Evolutionary conservation across 2,113 vertebrate genomes (phyloP).

Genomic region (Alethe diademata): DNA sequence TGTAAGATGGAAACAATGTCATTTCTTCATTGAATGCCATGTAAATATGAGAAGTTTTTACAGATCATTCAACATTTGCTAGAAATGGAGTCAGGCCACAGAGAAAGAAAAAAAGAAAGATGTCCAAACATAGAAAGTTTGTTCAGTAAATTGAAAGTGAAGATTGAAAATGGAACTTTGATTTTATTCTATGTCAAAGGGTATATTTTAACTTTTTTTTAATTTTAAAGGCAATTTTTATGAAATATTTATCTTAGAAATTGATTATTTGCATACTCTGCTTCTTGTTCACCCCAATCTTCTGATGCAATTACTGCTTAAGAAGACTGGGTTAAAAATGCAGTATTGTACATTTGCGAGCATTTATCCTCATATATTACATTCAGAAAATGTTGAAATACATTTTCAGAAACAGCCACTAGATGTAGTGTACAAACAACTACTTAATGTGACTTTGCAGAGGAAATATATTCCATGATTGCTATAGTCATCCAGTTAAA

Average conservation of each 20-base stretch:
- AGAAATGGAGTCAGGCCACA: not conserved
- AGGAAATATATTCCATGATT: not conserved
- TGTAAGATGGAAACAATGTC: not conserved
- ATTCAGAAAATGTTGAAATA: not conserved
- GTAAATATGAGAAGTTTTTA: conserved; percentile 43
- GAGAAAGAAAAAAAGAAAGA: not conserved
- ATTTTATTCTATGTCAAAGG: conserved; percentile 27
- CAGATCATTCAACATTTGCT: conserved; percentile 22
- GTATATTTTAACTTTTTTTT: not conserved
- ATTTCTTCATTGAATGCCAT: conserved; percentile 1
- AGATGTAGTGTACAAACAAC: not conserved
- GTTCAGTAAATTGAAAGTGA: conserved; percentile 63
- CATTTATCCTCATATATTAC: not conserved
- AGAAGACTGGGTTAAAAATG: not conserved
- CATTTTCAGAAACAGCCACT: not conserved
- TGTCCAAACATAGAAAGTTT: conserved; percentile 53
- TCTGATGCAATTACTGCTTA: not conserved
- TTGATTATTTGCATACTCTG: not conserved
- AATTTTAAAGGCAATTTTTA: not conserved
- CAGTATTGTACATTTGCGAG: not conserved
- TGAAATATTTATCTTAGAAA: conserved; percentile 23
- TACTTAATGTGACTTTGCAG: not conserved
- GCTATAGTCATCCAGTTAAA: not conserved
- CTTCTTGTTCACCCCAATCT: not conserved
- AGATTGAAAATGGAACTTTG: conserved; percentile 40